Evolutionary conservation across 2,113 vertebrate species (phyloP).

Genomic region (Chamaea fasciata): DNA sequence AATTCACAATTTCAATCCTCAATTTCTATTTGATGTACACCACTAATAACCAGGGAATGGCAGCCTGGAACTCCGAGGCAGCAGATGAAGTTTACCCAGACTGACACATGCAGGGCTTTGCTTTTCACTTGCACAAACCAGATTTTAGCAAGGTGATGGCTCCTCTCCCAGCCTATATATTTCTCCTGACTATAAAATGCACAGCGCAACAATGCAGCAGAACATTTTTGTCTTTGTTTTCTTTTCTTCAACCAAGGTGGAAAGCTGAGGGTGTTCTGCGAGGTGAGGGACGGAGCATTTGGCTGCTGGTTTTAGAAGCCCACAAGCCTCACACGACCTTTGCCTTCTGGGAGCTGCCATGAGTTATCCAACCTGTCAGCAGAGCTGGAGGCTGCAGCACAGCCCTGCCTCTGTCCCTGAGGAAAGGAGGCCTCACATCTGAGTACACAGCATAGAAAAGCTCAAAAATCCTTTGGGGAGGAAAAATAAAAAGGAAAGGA

Average conservation of each 20-base stretch:
- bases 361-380: not conserved
- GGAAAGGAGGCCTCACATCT: not conserved
- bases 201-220: not conserved
- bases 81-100: not conserved
- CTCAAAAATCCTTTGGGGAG: not conserved
- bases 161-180: not conserved
- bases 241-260: not conserved
- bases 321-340: not conserved
- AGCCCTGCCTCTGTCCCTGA: not conserved
- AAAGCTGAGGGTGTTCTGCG: accelerated
- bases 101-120: not conserved
- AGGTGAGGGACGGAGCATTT: not conserved
- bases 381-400: not conserved
- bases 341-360: not conserved
- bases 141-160: not conserved
- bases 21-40: not conserved
- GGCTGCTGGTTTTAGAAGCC: not conserved
- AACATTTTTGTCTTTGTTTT: not conserved
- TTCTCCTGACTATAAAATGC: not conserved
- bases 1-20: too few species aligned
- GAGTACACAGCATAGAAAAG: not conserved
- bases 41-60: not conserved
- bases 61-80: not conserved
- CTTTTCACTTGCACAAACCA: not conserved
- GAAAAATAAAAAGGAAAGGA: not conserved